A percentile compares a stretch with the other conserved stretches of the same genome.
Conservation (phyloP, 2,888 invertebrate genomes). For the Phasia obesa region DNA sequence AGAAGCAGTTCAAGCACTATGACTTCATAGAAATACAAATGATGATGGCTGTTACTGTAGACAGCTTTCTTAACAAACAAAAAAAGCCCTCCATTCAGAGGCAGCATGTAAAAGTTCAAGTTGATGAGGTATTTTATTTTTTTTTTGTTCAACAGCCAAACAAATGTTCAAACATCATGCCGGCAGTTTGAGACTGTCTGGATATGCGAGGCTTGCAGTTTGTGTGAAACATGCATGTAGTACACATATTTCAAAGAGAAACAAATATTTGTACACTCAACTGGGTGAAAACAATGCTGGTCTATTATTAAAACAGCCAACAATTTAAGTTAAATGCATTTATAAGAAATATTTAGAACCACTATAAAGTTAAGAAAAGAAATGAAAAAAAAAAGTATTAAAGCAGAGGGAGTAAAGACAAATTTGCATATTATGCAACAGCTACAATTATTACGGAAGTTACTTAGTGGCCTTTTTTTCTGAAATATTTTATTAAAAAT, state of each 20-base stretch:
- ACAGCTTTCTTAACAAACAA: conserved; percentile 29
- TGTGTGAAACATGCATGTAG: conserved; percentile 29
- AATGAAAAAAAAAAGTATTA: too few relatives aligned
- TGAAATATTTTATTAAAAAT: conserved; percentile 4
- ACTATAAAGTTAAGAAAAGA: neutral
- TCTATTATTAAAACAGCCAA: neutral
- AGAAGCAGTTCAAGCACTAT: conserved; percentile 42
- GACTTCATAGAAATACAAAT: neutral
- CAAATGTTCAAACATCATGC: conserved; percentile 16
- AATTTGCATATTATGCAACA: conserved; percentile 51
- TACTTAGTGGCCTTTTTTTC: neutral
- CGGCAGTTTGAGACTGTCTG: conserved; percentile 26
- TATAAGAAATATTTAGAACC: neutral
- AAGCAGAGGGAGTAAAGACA: neutral
- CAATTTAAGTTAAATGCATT: conserved; percentile 11
- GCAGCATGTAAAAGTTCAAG: conserved; percentile 71
- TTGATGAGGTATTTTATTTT: conserved; percentile 75
- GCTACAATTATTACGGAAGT: conserved; percentile 11
- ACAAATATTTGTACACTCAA: conserved; percentile 23
- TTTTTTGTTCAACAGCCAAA: neutral
- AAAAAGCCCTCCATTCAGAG: conserved; percentile 23
- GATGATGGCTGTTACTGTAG: conserved; percentile 28
- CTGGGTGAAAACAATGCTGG: conserved; percentile 24
- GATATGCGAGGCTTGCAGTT: neutral
- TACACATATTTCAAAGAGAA: conserved; percentile 17